Base-by-base conservation (phyloP, 2,113 vertebrate species). In the Urocynchramus pylzowi region DNA sequence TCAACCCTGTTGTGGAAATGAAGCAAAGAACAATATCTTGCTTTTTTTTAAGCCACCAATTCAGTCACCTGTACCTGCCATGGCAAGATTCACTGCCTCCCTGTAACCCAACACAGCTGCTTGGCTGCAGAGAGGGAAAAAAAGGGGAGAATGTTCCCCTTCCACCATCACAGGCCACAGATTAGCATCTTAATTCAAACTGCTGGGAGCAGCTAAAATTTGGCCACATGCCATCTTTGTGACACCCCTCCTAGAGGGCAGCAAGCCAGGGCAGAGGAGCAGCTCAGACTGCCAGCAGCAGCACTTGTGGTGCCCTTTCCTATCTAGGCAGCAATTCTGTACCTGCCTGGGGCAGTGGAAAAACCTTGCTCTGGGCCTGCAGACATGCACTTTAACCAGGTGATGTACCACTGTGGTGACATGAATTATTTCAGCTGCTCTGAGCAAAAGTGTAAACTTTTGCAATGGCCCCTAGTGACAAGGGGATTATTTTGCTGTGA, bases 281-380 rank as follows among this genome's bases (percentile, higher is more conserved):
- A 70, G 90, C 7, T 86, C 63, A 57, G 23, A 28, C 14, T 61
- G 88, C 78, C 82, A 77, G 71, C 88, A 92, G 88, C 88, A 86
- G 20, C 53, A 5, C 52, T 12, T 19, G 21, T 23, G 41, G 11
- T 93, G 83, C 68, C 85, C 88, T 76, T 65, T 57, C 59, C 94
- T 88, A 69, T 69, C 90, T 42, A 64, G 37, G 53, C 71, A 90
- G 54, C 50, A 77, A 19, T 47, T 80, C 44, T 57, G 39, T 84
- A 88, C 93, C 95, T 96, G 90, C 87, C 93, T 80, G 54, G 39
- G 75, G 93, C 93, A 83, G 42, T 47, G 54, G 42, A 92, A 90
- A 59, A 96, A 44, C 49, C 90, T 92, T 80, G 42, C n/a, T 88
- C 64, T 77, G 79, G 54, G 50, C 76, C 63, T 78, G 54, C 30